These are phyloP conservation scores for Rhinopithecus roxellana DNA, from an alignment of 2,113 vertebrate species.

Conservation along the genomic window DNA sequence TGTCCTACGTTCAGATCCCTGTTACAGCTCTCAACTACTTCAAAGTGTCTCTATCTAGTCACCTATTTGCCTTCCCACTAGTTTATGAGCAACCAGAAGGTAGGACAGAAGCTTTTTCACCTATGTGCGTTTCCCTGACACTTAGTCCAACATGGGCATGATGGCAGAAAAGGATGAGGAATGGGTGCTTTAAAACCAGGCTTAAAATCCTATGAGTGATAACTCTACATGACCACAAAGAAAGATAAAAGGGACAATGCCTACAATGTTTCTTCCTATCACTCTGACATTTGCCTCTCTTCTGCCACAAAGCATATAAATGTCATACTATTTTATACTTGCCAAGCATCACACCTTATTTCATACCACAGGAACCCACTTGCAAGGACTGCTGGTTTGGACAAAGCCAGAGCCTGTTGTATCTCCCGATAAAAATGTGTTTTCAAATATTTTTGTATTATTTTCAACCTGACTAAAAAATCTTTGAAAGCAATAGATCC, in stretches of 20 bases:
- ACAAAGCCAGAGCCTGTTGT: not conserved
- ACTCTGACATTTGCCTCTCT: not conserved
- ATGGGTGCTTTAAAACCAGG: not conserved
- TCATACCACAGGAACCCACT: not conserved
- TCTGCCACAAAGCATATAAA: not conserved
- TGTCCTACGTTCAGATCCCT: not conserved
- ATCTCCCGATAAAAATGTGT: not conserved
- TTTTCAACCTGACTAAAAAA: constrained; percentile 10
- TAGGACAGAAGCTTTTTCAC: not conserved
- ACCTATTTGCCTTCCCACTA: not conserved
- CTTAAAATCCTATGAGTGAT: not conserved
- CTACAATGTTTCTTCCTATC: not conserved
- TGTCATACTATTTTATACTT: not conserved
- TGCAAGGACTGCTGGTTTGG: not conserved
- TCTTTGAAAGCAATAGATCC: not conserved
- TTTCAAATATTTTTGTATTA: not conserved
- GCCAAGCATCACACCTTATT: not conserved
- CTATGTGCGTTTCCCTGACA: not conserved
- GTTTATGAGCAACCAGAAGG: not conserved
- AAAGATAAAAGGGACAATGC: not conserved
- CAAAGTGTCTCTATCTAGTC: not conserved
- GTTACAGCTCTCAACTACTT: not conserved
- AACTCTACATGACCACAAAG: not conserved
- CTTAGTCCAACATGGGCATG: not conserved
- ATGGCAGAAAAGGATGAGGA: not conserved